Evolutionary conservation across 2,113 vertebrate species (phyloP), one percentile per base, ranked within the genome.

Genomic region (Arenaria interpres): DNA sequence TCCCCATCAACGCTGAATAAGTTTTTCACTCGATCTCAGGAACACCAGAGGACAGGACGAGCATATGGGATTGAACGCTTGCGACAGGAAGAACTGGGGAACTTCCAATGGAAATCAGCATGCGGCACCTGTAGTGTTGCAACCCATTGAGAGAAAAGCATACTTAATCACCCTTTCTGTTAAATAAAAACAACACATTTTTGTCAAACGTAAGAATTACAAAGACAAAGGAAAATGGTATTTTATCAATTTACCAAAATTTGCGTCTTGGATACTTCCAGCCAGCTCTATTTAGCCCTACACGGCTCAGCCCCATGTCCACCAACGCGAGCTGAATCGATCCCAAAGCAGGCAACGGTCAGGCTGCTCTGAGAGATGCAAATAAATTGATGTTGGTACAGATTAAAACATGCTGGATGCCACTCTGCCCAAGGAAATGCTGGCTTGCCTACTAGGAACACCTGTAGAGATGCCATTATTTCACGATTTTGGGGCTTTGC

Each of bases 11-110:
- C 1, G 2, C 46, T 37, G 18, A 43, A 16, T 22, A 78, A 48
- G 16, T 10, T 13, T 48, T 48, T 59, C 37, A 33, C 14, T 30
- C 35, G 8, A 5, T 32, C 43, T 46, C 21, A 23, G 63, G 22
- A 64, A 59, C 33, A 24, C 6, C 21, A 14, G 60, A 56, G 41
- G 33, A 56, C 19, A 30, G 0, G 0, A 45, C 2, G 0, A 37
- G 15, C 1, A 0, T 8, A 6, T 0, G 2, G 32, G 9, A 14
- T 15, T 9, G 6, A 68, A 48, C 1, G 2, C 4, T 7, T 59
- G 28, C 0, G 1, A 27, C 14, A 60, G 39, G 23, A 78, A 54
- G 25, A 53, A 39, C 7, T 30, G 33, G 28, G 33, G 39, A 92
- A 54, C 53, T 37, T 64, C 12, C 3, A 4, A 6, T 19, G 24